phyloP scores from a whole-genome alignment of 2,113 vertebrate genomes.

The Nothoprocta perdicaria region DNA sequence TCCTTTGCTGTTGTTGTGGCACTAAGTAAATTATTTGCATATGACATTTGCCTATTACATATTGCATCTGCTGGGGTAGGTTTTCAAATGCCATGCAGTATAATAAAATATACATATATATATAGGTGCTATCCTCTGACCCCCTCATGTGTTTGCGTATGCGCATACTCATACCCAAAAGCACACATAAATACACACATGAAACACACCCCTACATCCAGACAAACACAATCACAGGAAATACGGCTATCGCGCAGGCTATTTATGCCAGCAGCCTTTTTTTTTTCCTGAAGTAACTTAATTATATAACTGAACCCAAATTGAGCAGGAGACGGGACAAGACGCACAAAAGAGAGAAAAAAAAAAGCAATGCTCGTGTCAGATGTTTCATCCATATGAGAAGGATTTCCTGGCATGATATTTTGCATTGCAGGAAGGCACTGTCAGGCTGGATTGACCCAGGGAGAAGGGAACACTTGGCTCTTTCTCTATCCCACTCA shows the following conservation, averaged over 20 bases:
- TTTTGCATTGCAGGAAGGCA: background rate
- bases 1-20: background rate
- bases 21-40: conserved; percentile 15
- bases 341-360: background rate
- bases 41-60: background rate
- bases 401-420: background rate
- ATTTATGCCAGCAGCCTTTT: background rate
- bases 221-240: background rate
- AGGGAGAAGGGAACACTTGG: fast-evolving
- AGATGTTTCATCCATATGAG: background rate
- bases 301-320: fast-evolving
- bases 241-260: background rate
- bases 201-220: background rate
- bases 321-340: background rate
- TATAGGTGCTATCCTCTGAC: background rate
- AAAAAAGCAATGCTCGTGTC: background rate
- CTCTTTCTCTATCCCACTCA: fast-evolving
- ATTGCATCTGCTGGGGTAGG: background rate
- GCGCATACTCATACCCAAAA: fast-evolving
- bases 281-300: background rate
- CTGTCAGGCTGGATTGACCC: background rate
- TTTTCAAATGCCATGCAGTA: background rate
- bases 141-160: background rate
- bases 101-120: background rate
- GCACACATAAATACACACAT: fast-evolving